Evolutionary conservation across 2,888 invertebrate genomes (phyloP).

Genomic region (Lacanobia oleracea): DNA sequence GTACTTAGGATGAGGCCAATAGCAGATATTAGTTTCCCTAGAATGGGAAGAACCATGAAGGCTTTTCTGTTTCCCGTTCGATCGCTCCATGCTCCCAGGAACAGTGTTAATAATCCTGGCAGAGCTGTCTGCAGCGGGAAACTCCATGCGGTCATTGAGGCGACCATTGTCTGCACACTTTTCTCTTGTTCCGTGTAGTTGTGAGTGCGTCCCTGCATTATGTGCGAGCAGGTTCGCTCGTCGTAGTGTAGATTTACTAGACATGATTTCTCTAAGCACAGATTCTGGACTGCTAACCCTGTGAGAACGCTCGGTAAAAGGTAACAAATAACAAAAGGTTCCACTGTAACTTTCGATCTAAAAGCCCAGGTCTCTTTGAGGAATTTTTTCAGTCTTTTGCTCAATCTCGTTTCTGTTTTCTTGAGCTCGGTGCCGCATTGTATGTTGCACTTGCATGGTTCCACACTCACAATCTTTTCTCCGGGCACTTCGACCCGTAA

Average conservation of each 20-base stretch:
- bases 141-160: slow-evolving; percentile 91
- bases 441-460: slow-evolving; percentile 84
- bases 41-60: slow-evolving; percentile 90
- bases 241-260: slow-evolving; percentile 90
- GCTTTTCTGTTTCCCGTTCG: slow-evolving; percentile 91
- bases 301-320: slow-evolving; percentile 92
- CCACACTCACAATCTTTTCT: slow-evolving; percentile 84
- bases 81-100: slow-evolving; percentile 92
- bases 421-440: slow-evolving; percentile 77
- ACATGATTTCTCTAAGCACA: slow-evolving; percentile 91
- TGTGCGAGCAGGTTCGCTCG: slow-evolving; percentile 88
- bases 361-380: slow-evolving; percentile 84
- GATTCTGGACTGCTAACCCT: slow-evolving; percentile 90
- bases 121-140: slow-evolving; percentile 90
- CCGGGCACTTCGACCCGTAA: slow-evolving; percentile 87
- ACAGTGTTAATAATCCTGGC: slow-evolving; percentile 90
- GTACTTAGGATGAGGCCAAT: slow-evolving; percentile 90
- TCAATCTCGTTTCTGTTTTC: slow-evolving; percentile 81
- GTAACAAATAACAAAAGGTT: slow-evolving; percentile 92
- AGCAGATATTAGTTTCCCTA: slow-evolving; percentile 90
- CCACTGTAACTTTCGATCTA: slow-evolving; percentile 91
- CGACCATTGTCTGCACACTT: slow-evolving; percentile 88
- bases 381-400: slow-evolving; percentile 81
- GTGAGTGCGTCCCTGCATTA: slow-evolving; percentile 85
- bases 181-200: slow-evolving; percentile 84